Evolutionary conservation across 2,797 vertebrate genomes (phyloP), one percentile per base, ranked within the genome.

Genomic region (Bradypodion ventrale): DNA sequence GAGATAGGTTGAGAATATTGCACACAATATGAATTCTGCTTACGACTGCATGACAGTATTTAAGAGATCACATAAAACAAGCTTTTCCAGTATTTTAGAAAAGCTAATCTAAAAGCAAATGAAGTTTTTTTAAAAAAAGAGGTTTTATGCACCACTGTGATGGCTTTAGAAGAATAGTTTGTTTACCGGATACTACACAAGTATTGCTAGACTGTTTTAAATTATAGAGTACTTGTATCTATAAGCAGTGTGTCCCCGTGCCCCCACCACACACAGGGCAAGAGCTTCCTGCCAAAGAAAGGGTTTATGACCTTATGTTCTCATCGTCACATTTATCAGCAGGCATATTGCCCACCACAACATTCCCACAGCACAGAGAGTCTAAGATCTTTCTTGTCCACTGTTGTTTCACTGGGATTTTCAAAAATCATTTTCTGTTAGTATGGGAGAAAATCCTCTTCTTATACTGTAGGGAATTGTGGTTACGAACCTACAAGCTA

Each of bases 241-340:
- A n/a, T 80, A 21, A 37, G 56, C 62, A 9, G 42, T n/a, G n/a
- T n/a, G n/a, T n/a, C n/a, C n/a, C n/a, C n/a, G n/a, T n/a, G n/a
- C n/a, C n/a, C n/a, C n/a, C n/a, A n/a, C n/a, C n/a, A n/a, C n/a
- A n/a, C n/a, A n/a, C 73, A 52, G 40, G 52, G 12, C 78, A 75
- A 78, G 63, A 72, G 27, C 35, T 76, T 70, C 19, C 56, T 23
- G 69, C 73, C 29, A 25, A 65, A 84, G 74, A 16, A 70, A 59
- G 7, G 37, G 78, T 63, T 84, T 80, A 23, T 76, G 78, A 77
- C 73, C 82, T 49, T 87, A 44, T 84, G 66, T 87, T 84, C 86
- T 13, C 25, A 84, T 29, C 46, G 66, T 29, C 21, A 63, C 59
- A 65, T 35, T 87, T 83, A 80, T 84, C 44, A 80, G 72, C 78